phyloP scores from a whole-genome alignment of 2,113 vertebrate species.

The Syngnathus scovelli region DNA sequence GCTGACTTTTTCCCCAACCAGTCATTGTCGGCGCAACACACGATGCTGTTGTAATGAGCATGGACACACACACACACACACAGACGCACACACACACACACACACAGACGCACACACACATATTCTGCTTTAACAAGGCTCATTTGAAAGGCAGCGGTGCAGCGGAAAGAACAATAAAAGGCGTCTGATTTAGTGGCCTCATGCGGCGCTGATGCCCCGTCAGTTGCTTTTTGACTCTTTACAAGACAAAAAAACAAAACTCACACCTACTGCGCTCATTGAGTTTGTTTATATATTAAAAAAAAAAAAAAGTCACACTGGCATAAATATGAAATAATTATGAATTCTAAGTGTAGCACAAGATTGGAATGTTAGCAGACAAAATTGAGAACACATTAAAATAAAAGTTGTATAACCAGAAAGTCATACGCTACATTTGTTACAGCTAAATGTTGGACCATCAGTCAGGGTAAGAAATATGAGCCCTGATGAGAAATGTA shows the following conservation, averaged over 20 bases:
- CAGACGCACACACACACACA: slow-evolving; percentile 1
- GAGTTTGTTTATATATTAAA: not conserved
- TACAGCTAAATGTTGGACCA: too few relatives aligned
- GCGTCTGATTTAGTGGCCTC: slow-evolving; percentile 38
- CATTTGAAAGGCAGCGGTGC: slow-evolving; percentile 15
- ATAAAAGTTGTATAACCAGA: too few relatives aligned
- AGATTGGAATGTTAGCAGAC: too few relatives aligned
- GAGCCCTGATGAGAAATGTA: too few relatives aligned
- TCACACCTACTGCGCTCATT: not conserved
- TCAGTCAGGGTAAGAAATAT: too few relatives aligned
- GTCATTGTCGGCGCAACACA: slow-evolving; percentile 8
- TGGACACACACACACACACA: slow-evolving; percentile 1
- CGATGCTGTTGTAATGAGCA: slow-evolving; percentile 27
- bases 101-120: not conserved
- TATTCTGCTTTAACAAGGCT: slow-evolving; percentile 24
- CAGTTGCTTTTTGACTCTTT: slow-evolving; percentile 25
- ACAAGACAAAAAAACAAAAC: not conserved
- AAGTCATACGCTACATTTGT: too few relatives aligned
- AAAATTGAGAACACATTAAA: too few relatives aligned
- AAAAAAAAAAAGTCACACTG: too few relatives aligned
- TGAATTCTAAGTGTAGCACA: too few relatives aligned
- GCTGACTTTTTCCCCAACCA: not conserved
- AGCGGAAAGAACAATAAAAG: slow-evolving; percentile 29
- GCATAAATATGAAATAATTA: too few relatives aligned
- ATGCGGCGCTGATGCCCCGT: slow-evolving; percentile 12